A percentile compares a stretch with the other conserved stretches of the same genome.
These are phyloP conservation scores for Venturia canescens DNA, from an alignment of 1,140 invertebrate genomes.

Conservation along the genomic window DNA sequence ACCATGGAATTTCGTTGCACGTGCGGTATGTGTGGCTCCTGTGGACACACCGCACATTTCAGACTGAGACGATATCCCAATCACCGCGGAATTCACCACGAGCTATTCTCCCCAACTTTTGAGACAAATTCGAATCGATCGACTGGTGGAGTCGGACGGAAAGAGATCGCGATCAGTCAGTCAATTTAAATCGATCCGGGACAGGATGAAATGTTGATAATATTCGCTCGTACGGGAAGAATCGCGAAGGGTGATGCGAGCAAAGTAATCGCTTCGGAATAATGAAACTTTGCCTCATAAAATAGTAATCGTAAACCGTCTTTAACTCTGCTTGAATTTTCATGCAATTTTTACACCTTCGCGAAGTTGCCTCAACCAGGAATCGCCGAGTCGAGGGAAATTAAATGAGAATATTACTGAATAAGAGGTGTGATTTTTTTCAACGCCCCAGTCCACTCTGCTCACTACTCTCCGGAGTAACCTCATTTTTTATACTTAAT, in stretches of 20 bases:
- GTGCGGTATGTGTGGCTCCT: constrained; percentile 35
- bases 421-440: no score
- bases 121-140: no score
- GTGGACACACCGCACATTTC: constrained; percentile 46
- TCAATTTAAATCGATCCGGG: no score
- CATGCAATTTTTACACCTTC: neutral
- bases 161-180: no score
- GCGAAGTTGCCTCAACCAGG: neutral
- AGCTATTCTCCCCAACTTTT: neutral
- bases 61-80: constrained; percentile 50
- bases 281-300: neutral
- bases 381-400: neutral
- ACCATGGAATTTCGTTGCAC: constrained; percentile 56
- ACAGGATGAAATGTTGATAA: no score
- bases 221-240: no score
- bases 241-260: neutral
- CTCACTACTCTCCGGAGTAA: no score
- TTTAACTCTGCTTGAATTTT: neutral
- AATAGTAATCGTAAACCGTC: neutral
- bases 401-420: neutral
- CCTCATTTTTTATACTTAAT: no score
- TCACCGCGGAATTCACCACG: constrained; percentile 7
- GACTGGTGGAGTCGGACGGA: no score
- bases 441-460: no score
- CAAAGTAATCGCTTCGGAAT: neutral